Percentiles rank a stretch among this genome's conserved stretches.
Evolutionary conservation across 1,140 invertebrate species (phyloP).

Genomic region (Hyles euphorbiae): DNA sequence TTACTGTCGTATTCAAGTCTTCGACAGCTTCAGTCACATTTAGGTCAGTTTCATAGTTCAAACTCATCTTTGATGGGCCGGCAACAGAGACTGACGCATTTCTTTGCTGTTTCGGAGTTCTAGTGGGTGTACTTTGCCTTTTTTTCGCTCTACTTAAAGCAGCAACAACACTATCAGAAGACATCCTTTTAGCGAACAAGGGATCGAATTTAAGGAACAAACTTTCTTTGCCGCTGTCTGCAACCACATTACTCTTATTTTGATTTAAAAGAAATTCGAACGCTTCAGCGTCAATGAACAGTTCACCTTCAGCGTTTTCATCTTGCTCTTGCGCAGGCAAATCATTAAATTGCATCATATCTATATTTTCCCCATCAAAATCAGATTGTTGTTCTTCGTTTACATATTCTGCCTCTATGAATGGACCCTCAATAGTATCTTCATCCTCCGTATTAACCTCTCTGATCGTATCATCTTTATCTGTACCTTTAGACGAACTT

Average conservation of each 20-base stretch:
- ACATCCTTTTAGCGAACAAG: slow-evolving; percentile 59
- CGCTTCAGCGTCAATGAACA: slow-evolving; percentile 66
- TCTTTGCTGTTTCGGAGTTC: slow-evolving; percentile 16
- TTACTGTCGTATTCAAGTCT: slow-evolving; percentile 35
- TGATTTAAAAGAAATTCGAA: slow-evolving; percentile 66
- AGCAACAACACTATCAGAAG: slow-evolving; percentile 47
- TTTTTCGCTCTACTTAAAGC: slow-evolving; percentile 47
- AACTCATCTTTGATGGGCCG: slow-evolving; percentile 30
- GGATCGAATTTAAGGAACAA: slow-evolving; percentile 68
- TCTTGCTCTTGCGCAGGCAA: slow-evolving; percentile 31
- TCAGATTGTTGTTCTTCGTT: slow-evolving; percentile 29
- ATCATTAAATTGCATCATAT: slow-evolving; percentile 47
- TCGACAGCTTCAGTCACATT: slow-evolving; percentile 29
- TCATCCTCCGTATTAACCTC: slow-evolving; percentile 64
- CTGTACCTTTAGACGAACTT: slow-evolving; percentile 37
- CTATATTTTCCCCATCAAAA: slow-evolving; percentile 28
- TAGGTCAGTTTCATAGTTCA: slow-evolving; percentile 15
- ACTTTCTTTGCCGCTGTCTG: slow-evolving; percentile 65
- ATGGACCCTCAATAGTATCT: slow-evolving; percentile 69
- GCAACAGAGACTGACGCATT: slow-evolving; percentile 18
- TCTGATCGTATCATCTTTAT: slow-evolving; percentile 32
- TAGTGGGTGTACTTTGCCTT: slow-evolving; percentile 53
- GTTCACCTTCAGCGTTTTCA: slow-evolving; percentile 46
- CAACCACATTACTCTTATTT: slow-evolving; percentile 52
- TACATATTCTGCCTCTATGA: slow-evolving; percentile 47